Evolutionary conservation across 2,888 invertebrate species (phyloP).

Genomic region (Orgyia antiqua): DNA sequence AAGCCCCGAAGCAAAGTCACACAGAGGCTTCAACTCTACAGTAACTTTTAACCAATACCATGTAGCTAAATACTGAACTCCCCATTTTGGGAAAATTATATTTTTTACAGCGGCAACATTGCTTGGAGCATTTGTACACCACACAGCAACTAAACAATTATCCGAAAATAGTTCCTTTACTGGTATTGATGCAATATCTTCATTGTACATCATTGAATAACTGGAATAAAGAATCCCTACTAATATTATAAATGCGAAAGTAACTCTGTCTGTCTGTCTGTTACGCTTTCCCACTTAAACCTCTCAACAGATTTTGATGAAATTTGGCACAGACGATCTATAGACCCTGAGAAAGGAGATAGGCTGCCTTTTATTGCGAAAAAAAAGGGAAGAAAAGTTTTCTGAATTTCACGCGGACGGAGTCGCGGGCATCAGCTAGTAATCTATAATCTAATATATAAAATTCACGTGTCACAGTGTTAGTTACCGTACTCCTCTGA

Average conservation of each 20-base stretch:
- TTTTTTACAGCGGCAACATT: constrained; percentile 83
- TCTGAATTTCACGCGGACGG: no score
- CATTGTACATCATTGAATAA: constrained; percentile 88
- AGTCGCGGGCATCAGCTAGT: no score
- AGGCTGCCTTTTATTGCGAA: no score
- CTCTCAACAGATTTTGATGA: no score
- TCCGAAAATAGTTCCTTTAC: constrained; percentile 79
- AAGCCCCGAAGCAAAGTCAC: constrained; percentile 80
- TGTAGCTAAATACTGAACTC: constrained; percentile 81
- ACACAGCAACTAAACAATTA: constrained; percentile 87
- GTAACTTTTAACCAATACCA: constrained; percentile 96
- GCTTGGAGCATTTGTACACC: constrained; percentile 93
- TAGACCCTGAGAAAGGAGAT: no score
- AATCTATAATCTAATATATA: no score
- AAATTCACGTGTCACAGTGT: no score
- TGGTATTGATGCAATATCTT: constrained; percentile 84
- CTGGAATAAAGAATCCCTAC: constrained; percentile 66
- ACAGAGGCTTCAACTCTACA: constrained; percentile 81
- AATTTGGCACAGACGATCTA: no score
- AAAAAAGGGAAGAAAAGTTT: background rate
- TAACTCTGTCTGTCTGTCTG: no score
- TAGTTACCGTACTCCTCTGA: no score
- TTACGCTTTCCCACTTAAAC: no score
- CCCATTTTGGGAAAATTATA: constrained; percentile 89
- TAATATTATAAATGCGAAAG: no score